Percentiles rank a stretch among this genome's conserved stretches.
Evolutionary conservation across 1,140 invertebrate species (phyloP).

Genomic region (Samia ricini): DNA sequence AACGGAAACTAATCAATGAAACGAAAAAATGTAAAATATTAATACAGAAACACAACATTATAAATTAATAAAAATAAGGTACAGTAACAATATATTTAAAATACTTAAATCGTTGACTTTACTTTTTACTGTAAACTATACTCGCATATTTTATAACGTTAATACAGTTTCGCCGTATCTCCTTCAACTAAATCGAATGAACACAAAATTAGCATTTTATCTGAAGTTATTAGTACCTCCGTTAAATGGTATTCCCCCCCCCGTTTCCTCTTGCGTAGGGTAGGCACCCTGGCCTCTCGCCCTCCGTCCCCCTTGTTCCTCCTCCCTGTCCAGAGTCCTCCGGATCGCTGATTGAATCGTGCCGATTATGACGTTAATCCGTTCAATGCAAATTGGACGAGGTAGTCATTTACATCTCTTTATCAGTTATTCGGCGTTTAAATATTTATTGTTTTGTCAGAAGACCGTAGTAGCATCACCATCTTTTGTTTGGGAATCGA

Average conservation of each 20-base stretch:
- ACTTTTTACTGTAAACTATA: not conserved
- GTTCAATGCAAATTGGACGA: conserved; percentile 75
- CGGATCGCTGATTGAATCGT: conserved; percentile 73
- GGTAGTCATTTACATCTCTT: conserved; percentile 74
- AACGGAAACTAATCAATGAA: too few relatives aligned
- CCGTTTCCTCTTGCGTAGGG: conserved; percentile 10
- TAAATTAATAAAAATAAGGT: too few relatives aligned
- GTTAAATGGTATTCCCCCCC: conserved; percentile 35
- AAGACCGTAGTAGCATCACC: conserved; percentile 19
- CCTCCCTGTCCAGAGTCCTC: conserved; percentile 55
- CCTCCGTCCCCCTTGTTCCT: conserved; percentile 50
- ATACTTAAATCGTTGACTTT: not conserved
- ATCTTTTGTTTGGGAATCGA: not conserved
- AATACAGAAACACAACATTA: too few relatives aligned
- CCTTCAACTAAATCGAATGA: conserved; percentile 68
- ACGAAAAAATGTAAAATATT: too few relatives aligned
- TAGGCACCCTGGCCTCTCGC: conserved; percentile 23
- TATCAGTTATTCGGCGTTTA: conserved; percentile 68
- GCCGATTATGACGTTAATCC: conserved; percentile 77
- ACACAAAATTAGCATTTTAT: conserved; percentile 77
- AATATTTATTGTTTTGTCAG: conserved; percentile 67
- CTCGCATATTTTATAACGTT: not conserved
- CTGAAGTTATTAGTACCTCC: conserved; percentile 71
- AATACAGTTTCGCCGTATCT: conserved; percentile 32
- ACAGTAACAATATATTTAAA: too few relatives aligned